phyloP scores from a whole-genome alignment of 2,888 invertebrate species.

The Ochlodes sylvanus region DNA sequence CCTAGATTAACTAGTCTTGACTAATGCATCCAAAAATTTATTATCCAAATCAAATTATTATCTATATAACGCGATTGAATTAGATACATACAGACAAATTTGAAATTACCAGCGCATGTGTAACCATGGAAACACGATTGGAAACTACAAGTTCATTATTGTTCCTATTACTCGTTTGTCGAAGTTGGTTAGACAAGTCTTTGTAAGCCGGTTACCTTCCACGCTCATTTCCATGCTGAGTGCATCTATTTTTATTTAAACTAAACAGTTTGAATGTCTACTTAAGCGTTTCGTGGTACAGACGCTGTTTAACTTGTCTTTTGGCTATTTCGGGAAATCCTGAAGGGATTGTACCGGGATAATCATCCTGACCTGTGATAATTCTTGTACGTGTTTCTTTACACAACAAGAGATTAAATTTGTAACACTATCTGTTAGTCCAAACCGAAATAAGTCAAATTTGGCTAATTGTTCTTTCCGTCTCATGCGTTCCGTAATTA shows the following conservation, averaged over 20 bases:
- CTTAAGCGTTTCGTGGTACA: constrained; percentile 71
- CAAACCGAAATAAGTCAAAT: too few relatives aligned
- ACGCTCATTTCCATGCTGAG: constrained; percentile 55
- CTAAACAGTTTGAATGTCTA: constrained; percentile 68
- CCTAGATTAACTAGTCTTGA: neutral
- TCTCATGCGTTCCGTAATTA: too few relatives aligned
- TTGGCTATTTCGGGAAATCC: constrained; percentile 67
- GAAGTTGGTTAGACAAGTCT: constrained; percentile 16
- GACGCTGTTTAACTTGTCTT: constrained; percentile 59
- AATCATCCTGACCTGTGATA: constrained; percentile 51
- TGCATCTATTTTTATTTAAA: constrained; percentile 74
- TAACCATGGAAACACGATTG: neutral
- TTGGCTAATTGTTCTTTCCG: too few relatives aligned
- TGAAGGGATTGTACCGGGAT: constrained; percentile 60
- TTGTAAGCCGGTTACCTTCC: constrained; percentile 36
- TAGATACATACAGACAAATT: too few relatives aligned
- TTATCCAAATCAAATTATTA: neutral
- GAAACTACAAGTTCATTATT: neutral
- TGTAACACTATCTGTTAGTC: too few relatives aligned
- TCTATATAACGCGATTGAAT: neutral
- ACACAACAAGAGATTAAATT: constrained; percentile 26
- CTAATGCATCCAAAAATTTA: too few relatives aligned
- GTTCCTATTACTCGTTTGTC: constrained; percentile 4
- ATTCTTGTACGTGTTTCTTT: constrained; percentile 46
- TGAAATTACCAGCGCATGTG: too few relatives aligned